These are phyloP conservation scores for Hemithea aestivaria DNA, from an alignment of 2,888 invertebrate genomes.

Conservation along the genomic window DNA sequence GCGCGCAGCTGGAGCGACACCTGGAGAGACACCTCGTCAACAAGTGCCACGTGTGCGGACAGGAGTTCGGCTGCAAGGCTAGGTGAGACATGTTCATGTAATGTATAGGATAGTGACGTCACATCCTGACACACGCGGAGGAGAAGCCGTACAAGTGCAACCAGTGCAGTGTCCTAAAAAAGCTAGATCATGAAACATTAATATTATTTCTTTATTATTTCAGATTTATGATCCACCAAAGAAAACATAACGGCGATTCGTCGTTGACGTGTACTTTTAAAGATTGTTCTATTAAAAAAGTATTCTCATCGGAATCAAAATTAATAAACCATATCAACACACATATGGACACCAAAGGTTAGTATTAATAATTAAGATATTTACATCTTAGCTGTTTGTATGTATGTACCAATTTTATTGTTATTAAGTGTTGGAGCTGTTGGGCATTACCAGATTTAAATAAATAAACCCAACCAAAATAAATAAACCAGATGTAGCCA, in stretches of 20 bases:
- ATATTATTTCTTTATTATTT: conserved; percentile 16
- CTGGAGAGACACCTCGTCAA: conserved; percentile 86
- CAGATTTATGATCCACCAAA: conserved; percentile 51
- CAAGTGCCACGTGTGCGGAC: conserved; percentile 72
- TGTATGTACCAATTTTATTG: too few species aligned
- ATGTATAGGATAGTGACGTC: too few species aligned
- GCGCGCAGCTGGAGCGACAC: conserved; percentile 88
- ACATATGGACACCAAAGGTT: conserved; percentile 49
- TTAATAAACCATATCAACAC: conserved; percentile 49
- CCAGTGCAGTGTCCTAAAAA: conserved; percentile 76
- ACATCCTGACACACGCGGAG: conserved; percentile 82
- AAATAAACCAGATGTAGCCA: too few species aligned
- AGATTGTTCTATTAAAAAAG: conserved; percentile 40
- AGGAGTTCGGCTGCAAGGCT: conserved; percentile 40
- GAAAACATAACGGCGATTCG: conserved; percentile 43
- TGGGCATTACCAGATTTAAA: too few species aligned
- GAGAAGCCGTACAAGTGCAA: conserved; percentile 78
- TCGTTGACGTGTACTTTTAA: conserved; percentile 46
- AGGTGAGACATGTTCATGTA: too few species aligned
- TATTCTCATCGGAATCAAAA: conserved; percentile 37
- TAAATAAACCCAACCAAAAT: too few species aligned
- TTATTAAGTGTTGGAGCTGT: too few species aligned
- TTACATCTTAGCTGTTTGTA: too few species aligned
- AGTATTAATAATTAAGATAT: too few species aligned
- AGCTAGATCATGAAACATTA: too few species aligned